Evolutionary conservation across 2,113 vertebrate genomes (phyloP).

Genomic region (Regulus satrapa): DNA sequence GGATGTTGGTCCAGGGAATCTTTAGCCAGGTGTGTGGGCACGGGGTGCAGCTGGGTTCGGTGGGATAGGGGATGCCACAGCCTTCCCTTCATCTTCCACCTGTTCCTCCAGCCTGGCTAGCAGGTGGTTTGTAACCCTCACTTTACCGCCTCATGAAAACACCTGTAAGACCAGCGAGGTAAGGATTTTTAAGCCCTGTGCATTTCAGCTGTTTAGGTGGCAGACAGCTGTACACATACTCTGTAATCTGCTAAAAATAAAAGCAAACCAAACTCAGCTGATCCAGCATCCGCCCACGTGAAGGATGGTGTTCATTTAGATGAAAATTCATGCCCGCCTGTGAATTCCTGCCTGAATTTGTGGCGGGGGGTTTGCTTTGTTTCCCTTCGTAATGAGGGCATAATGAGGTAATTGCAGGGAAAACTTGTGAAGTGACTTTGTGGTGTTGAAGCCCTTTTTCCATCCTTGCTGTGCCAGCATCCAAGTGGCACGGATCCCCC

Average conservation of each 20-base stretch:
- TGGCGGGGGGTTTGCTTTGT: not conserved
- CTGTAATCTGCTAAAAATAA: not conserved
- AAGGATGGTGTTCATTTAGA: not conserved
- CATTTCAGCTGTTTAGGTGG: not conserved
- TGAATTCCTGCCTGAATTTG: not conserved
- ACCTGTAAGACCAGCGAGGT: not conserved
- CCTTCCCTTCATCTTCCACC: accelerated
- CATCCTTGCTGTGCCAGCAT: not conserved
- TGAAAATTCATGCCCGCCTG: not conserved
- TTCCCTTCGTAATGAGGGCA: not conserved
- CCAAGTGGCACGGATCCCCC: not conserved
- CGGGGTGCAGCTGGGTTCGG: accelerated
- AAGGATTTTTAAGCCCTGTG: not conserved
- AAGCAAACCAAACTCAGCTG: not conserved
- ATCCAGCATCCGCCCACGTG: accelerated
- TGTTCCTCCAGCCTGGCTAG: not conserved
- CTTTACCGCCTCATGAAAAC: accelerated
- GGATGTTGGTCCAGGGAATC: accelerated
- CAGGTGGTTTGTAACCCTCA: not conserved
- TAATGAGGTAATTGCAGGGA: not conserved
- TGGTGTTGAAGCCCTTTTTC: not conserved
- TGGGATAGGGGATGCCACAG: not conserved
- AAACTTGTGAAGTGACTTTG: not conserved
- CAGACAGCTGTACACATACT: not conserved
- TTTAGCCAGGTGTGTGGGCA: not conserved